phyloP scores from a whole-genome alignment of 2,888 invertebrate genomes.

The Antheraea assamensis region DNA sequence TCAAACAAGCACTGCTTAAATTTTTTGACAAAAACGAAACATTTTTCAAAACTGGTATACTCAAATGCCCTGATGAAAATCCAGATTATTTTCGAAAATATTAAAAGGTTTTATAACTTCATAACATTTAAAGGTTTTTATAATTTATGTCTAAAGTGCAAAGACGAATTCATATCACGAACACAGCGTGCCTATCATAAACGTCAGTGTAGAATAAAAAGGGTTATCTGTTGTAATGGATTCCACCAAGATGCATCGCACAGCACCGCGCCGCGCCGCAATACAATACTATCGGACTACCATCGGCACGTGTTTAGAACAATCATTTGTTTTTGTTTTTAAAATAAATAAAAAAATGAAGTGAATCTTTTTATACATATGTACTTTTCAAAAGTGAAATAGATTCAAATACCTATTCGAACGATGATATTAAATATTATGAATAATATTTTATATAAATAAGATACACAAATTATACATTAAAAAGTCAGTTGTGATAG shows the following conservation, averaged over 20 bases:
- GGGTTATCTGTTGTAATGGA: slow-evolving; percentile 29
- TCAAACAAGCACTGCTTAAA: too few relatives aligned
- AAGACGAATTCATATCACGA: slow-evolving; percentile 30
- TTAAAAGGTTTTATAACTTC: not conserved
- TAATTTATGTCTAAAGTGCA: not conserved
- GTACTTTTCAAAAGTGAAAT: not conserved
- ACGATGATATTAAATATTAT: too few relatives aligned
- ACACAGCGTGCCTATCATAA: slow-evolving; percentile 14
- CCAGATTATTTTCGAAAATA: not conserved
- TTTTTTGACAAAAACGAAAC: too few relatives aligned
- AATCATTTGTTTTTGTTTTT: slow-evolving; percentile 60
- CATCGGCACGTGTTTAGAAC: slow-evolving; percentile 66
- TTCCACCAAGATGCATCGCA: slow-evolving; percentile 29
- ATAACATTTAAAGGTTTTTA: not conserved
- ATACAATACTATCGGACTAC: slow-evolving; percentile 68
- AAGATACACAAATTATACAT: too few relatives aligned
- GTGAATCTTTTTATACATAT: too few relatives aligned
- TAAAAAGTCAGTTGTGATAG: too few relatives aligned
- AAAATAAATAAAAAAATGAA: too few relatives aligned
- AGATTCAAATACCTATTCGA: too few relatives aligned
- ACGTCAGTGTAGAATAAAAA: slow-evolving; percentile 27
- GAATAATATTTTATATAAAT: too few relatives aligned
- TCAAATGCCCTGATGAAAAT: too few relatives aligned
- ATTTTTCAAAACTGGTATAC: too few relatives aligned
- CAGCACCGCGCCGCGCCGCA: slow-evolving; percentile 26